Percentiles rank a stretch among this genome's conserved stretches.
Conservation (phyloP, 2,113 vertebrate species). For the Zootoca vivipara region DNA sequence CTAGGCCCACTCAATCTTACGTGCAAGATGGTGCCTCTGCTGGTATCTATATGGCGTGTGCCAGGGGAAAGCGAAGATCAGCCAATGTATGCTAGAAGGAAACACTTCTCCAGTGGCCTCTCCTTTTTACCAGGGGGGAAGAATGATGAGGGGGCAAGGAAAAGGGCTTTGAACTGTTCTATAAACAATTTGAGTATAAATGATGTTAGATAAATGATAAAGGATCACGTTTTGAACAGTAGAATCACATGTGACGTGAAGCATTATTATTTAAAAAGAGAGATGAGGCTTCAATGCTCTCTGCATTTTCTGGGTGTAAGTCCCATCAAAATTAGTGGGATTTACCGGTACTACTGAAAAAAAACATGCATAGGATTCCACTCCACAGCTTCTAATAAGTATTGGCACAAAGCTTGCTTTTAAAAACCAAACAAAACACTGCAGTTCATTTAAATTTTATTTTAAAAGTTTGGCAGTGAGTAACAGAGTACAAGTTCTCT, state of each 20-base stretch:
- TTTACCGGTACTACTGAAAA: background rate
- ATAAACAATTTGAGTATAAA: background rate
- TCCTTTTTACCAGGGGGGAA: background rate
- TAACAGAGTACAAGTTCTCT: background rate
- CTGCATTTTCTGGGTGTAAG: background rate
- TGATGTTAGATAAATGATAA: background rate
- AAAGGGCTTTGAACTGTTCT: background rate
- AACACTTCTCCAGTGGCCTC: background rate
- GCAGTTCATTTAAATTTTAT: background rate
- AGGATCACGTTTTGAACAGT: background rate
- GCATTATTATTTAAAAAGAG: constrained; percentile 6
- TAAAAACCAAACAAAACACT: constrained; percentile 3
- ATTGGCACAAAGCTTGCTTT: background rate
- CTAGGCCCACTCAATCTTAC: too few species aligned
- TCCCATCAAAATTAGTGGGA: background rate
- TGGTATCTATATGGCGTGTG: background rate
- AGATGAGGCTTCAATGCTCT: background rate
- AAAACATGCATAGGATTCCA: background rate
- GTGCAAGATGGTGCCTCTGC: too few species aligned
- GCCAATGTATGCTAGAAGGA: background rate
- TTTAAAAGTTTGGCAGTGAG: background rate
- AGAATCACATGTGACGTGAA: background rate
- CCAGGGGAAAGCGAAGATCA: background rate
- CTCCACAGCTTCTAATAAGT: background rate
- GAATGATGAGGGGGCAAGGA: background rate